Conservation (phyloP, 2,797 vertebrate species). For the Halcyon chelicuti region DNA sequence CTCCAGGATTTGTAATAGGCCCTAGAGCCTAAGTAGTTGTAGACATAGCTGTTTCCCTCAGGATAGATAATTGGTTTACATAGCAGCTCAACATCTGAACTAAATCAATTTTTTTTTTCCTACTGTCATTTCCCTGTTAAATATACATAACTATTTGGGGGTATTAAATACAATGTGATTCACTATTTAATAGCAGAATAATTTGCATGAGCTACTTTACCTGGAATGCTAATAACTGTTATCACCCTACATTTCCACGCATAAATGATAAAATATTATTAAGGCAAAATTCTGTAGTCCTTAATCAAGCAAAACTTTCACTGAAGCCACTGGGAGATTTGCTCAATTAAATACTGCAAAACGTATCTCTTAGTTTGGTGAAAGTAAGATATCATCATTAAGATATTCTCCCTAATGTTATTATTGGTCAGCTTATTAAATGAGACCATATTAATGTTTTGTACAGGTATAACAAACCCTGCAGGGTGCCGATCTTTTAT, state of each 20-base stretch:
- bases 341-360: conserved; percentile 60
- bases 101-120: conserved; percentile 77
- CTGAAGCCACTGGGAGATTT: conserved; percentile 40
- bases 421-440: conserved; percentile 67
- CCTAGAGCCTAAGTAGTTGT: conserved; percentile 87
- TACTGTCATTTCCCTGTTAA: conserved; percentile 80
- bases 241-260: conserved; percentile 68
- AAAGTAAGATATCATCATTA: conserved; percentile 65
- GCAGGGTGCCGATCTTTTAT: conserved; percentile 47
- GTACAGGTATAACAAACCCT: conserved; percentile 16
- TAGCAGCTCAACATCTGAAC: conserved; percentile 84
- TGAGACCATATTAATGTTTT: conserved; percentile 25
- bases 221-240: conserved; percentile 75
- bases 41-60: conserved; percentile 85
- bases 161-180: conserved; percentile 75
- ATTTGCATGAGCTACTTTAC: conserved; percentile 76
- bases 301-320: conserved; percentile 64
- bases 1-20: conserved; percentile 88
- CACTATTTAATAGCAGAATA: conserved; percentile 75
- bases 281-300: conserved; percentile 42
- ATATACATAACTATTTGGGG: conserved; percentile 80
- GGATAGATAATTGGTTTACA: conserved; percentile 89
- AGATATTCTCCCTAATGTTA: conserved; percentile 59
- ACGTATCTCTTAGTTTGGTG: conserved; percentile 66
- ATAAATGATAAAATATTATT: conserved; percentile 78